Evolutionary conservation across 2,797 vertebrate species (phyloP).

Genomic region (Cryptoblepharus egeriae): DNA sequence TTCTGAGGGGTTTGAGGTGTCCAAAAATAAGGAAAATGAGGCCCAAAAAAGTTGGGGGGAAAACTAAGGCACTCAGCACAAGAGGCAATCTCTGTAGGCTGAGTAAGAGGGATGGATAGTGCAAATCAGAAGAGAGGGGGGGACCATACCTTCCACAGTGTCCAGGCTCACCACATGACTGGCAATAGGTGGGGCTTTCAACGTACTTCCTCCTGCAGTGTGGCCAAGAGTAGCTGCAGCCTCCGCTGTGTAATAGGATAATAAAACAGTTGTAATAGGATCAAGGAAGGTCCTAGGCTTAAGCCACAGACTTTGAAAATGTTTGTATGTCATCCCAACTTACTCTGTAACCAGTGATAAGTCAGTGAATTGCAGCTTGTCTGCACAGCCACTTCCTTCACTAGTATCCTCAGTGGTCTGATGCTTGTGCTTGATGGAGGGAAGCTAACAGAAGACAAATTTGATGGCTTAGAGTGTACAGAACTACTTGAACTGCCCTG

Average conservation of each 20-base stretch:
- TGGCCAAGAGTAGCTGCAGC: conserved; percentile 56
- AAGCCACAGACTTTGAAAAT: too few relatives aligned
- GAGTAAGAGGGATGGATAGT: too few relatives aligned
- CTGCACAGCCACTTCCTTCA: conserved; percentile 83
- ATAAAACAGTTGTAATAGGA: fast-evolving
- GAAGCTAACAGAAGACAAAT: fast-evolving
- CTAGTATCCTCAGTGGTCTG: neutral
- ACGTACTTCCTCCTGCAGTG: conserved; percentile 56
- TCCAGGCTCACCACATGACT: conserved; percentile 78
- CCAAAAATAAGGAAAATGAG: too few relatives aligned
- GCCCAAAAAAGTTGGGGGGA: too few relatives aligned
- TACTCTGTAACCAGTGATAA: conserved; percentile 76
- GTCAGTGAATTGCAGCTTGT: conserved; percentile 70
- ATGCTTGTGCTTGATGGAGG: fast-evolving
- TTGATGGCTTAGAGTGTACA: fast-evolving
- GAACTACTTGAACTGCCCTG: neutral
- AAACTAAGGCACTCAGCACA: too few relatives aligned
- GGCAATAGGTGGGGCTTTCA: conserved; percentile 75
- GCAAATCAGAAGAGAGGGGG: too few relatives aligned
- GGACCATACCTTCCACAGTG: conserved; percentile 79
- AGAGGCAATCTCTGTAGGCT: too few relatives aligned
- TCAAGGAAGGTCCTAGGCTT: too few relatives aligned
- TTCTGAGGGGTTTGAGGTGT: too few relatives aligned
- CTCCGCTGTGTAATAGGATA: conserved; percentile 49
- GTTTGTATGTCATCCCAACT: conserved; percentile 13